These are phyloP conservation scores for Charanyca ferruginea DNA, from an alignment of 2,888 invertebrate genomes.

Conservation along the genomic window DNA sequence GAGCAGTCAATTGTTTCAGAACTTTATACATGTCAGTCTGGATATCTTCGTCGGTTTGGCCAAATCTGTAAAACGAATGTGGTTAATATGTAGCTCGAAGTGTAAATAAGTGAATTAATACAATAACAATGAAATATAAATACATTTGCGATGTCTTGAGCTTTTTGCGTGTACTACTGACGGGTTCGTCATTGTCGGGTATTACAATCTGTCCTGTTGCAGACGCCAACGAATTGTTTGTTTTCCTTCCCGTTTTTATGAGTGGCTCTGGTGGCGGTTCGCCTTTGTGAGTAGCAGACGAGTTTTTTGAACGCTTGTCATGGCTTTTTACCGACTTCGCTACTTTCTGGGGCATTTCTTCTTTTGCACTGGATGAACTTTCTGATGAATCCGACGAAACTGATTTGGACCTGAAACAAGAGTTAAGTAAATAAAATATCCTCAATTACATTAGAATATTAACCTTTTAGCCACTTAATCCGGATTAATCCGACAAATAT, in stretches of 20 bases:
- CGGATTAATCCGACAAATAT: no score
- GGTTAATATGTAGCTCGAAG: not conserved
- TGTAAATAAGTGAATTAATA: conserved; percentile 4
- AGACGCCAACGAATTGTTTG: conserved; percentile 96
- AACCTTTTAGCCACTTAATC: no score
- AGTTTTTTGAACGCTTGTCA: conserved; percentile 84
- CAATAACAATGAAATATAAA: conserved; percentile 64
- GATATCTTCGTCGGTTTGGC: conserved; percentile 95
- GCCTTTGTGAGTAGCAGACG: conserved; percentile 80
- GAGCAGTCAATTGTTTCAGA: conserved; percentile 96
- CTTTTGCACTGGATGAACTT: conserved; percentile 76
- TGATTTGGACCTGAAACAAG: conserved; percentile 79
- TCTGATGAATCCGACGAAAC: conserved; percentile 80
- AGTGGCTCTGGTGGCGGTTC: conserved; percentile 84
- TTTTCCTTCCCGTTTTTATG: conserved; percentile 93
- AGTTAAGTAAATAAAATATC: not conserved
- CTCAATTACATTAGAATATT: no score
- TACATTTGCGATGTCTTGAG: conserved; percentile 94
- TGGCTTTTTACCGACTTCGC: conserved; percentile 78
- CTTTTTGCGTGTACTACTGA: conserved; percentile 90
- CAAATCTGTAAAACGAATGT: conserved; percentile 91
- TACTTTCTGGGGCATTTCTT: conserved; percentile 84
- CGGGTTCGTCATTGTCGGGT: conserved; percentile 87
- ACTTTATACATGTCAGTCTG: conserved; percentile 98
- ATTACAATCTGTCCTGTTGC: conserved; percentile 96